Base-by-base conservation (phyloP, 2,888 invertebrate genomes). In the Caenorhabditis doughertyi region DNA sequence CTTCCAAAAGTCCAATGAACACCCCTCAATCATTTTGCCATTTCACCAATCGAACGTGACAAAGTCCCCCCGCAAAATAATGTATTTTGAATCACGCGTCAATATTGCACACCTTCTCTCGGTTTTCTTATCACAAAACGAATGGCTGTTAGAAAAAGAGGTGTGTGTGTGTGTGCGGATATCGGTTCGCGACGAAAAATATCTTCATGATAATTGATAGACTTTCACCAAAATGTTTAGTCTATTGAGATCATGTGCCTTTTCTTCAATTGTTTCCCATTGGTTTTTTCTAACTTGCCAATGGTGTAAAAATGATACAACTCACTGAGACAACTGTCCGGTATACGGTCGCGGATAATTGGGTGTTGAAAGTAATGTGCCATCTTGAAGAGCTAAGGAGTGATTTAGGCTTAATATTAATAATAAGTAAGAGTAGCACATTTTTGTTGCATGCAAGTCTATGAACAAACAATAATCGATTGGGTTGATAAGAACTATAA, bases 321-420 rank as follows among this genome's bases (percentile, higher is more conserved):
- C 80, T 80, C 29, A 80, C 80, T 67, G 53, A 16, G 72, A 73
- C 55, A 80, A 68, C 23, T 72, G 67, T 60, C 80, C 80, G 1
- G 35, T 73, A 27, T 80, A 80, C 4, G 80, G 73, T 39, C 25
- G 44, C 16, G 80, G 73, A 51, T 42, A 80, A 42, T 73, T 67
- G 7, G 73, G 73, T 42, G 80, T 80, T 25, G 56, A 18, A 21
- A 80, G 44, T 3, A 53, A 27, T 0, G 53, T 35, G 3, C 67
- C 80, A 35, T 80, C 68, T 73, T 80, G 80, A 21, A 44, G 71
- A 35, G 67, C 58, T 35, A 39, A 27, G 16, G 39, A 21, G 18
- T 53, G 25, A 23, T 11, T 8, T 21, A 44, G 44, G n/a, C 29
- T 35, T 56, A 58, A 7, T 32, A 51, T 8, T 35, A 60, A 9